Conservation (phyloP, 2,113 vertebrate genomes). For the Pleuronectes platessa region DNA sequence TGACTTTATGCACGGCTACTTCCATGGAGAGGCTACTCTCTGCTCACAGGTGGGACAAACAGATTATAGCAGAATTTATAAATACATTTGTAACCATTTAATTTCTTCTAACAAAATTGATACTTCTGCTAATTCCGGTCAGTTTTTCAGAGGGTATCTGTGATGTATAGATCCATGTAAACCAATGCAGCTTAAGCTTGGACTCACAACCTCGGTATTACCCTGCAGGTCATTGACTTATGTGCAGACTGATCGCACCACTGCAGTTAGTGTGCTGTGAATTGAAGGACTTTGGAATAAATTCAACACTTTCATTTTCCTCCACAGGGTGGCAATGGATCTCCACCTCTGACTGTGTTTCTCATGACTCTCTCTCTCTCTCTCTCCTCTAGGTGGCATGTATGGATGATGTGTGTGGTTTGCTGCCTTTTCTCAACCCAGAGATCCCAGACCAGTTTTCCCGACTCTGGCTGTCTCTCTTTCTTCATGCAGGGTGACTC, state of each 20-base stretch:
- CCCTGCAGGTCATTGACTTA: no score
- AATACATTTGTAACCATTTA: neutral
- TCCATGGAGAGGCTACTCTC: constrained; percentile 95
- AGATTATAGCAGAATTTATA: neutral
- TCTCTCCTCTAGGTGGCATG: constrained; percentile 89
- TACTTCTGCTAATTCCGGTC: no score
- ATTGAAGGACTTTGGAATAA: neutral
- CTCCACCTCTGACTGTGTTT: neutral
- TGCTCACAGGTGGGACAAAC: constrained; percentile 91
- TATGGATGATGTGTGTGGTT: constrained; percentile 97
- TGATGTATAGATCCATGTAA: no score
- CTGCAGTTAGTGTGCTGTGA: fast-evolving
- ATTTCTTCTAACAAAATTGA: neutral
- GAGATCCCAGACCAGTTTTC: constrained; percentile 98
- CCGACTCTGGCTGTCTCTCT: constrained; percentile 96
- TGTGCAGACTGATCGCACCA: constrained; percentile 42
- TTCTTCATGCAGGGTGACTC: constrained; percentile 93
- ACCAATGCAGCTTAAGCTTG: no score
- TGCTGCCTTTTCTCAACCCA: constrained; percentile 96
- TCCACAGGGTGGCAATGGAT: constrained; percentile 32
- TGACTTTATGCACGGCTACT: constrained; percentile 96
- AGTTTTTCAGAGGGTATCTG: no score
- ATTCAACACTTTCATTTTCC: neutral
- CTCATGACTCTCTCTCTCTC: neutral
- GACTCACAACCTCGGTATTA: no score